Evolutionary conservation across 2,113 vertebrate genomes (phyloP).

Genomic region (Paradoxurus hermaphroditus): DNA sequence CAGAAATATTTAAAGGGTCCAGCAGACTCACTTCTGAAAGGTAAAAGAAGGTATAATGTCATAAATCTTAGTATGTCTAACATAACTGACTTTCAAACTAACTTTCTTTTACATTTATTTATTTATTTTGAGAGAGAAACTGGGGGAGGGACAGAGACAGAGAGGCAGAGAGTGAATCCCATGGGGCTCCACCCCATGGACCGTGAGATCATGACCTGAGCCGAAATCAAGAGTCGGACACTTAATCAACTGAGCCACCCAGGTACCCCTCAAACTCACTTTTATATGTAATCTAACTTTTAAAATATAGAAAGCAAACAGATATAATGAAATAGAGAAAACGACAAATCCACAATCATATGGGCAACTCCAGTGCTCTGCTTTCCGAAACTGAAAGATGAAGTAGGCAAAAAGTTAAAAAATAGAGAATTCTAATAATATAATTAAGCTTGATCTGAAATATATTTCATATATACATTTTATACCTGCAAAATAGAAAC

Average conservation of each 20-base stretch:
- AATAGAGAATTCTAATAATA: neutral
- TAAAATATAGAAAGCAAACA: neutral
- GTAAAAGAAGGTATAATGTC: neutral
- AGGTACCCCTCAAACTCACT: neutral
- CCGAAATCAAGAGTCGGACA: too few species aligned
- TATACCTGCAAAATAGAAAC: neutral
- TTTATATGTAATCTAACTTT: neutral
- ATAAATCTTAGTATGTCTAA: neutral
- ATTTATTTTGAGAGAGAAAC: too few species aligned
- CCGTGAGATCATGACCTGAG: too few species aligned
- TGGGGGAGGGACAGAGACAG: too few species aligned
- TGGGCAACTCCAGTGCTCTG: neutral
- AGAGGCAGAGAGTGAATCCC: too few species aligned
- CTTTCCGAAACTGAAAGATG: neutral
- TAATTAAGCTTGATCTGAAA: neutral
- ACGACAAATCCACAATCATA: neutral
- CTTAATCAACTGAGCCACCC: too few species aligned
- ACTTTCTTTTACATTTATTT: too few species aligned
- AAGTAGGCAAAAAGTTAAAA: neutral
- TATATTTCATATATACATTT: neutral
- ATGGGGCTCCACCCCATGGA: too few species aligned
- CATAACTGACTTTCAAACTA: neutral
- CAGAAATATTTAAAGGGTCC: neutral
- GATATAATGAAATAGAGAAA: neutral
- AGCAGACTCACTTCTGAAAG: neutral